Conservation (phyloP, 2,113 vertebrate species). For the Oxyura jamaicensis region DNA sequence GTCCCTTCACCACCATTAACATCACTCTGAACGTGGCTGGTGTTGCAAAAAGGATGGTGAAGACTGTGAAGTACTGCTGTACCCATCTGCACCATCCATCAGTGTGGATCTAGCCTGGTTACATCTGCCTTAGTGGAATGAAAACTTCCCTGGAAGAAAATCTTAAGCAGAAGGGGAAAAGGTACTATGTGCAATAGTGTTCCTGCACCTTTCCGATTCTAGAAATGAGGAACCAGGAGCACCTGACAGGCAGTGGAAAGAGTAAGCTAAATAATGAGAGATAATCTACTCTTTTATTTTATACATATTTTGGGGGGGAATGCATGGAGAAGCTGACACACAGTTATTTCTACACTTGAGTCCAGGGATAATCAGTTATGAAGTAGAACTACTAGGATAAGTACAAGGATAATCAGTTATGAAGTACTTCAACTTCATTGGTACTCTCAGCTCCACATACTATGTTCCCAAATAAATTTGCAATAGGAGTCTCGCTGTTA, state of each 20-base stretch:
- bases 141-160: neutral
- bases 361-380: neutral
- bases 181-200: neutral
- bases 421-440: neutral
- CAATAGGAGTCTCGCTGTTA: neutral
- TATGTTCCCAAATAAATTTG: neutral
- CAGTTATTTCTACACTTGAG: neutral
- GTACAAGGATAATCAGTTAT: neutral
- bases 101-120: neutral
- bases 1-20: accelerated
- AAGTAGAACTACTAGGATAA: neutral
- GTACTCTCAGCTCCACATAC: too few species aligned
- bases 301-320: neutral
- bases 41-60: neutral
- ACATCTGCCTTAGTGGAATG: accelerated
- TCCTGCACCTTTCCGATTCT: neutral
- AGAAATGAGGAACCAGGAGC: neutral
- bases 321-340: neutral
- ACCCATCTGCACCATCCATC: neutral
- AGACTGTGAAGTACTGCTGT: neutral
- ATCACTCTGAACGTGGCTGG: neutral
- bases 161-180: neutral
- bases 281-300: neutral
- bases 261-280: neutral
- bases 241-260: neutral